These are phyloP conservation scores for Sialia sialis DNA, from an alignment of 2,113 vertebrate genomes.

Conservation along the genomic window DNA sequence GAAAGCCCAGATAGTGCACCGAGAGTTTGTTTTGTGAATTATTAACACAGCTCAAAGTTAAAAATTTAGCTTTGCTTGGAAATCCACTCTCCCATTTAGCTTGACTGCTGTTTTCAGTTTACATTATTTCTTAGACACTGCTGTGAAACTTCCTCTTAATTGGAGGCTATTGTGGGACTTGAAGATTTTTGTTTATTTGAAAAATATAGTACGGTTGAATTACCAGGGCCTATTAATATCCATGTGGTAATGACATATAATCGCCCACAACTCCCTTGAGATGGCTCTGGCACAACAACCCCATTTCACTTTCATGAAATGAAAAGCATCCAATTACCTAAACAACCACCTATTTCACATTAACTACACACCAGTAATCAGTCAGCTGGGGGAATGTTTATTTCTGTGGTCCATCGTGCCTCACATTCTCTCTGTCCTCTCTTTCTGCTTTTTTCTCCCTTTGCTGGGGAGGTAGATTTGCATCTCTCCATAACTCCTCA, in stretches of 20 bases:
- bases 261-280: constrained; percentile 52
- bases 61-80: constrained; percentile 52
- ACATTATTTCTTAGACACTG: constrained; percentile 46
- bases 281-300: constrained; percentile 30
- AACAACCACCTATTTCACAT: constrained; percentile 65
- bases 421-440: constrained; percentile 20
- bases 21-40: constrained; percentile 54
- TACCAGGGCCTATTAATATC: constrained; percentile 59
- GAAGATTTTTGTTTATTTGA: constrained; percentile 67
- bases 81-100: constrained; percentile 41
- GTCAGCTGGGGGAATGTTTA: constrained; percentile 30
- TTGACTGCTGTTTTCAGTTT: constrained; percentile 48
- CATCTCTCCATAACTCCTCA: not conserved
- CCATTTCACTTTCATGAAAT: constrained; percentile 56
- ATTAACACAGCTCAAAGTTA: constrained; percentile 47
- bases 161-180: constrained; percentile 44
- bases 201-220: constrained; percentile 55
- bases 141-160: constrained; percentile 51
- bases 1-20: constrained; percentile 32
- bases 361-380: constrained; percentile 62
- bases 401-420: not conserved
- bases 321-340: constrained; percentile 67
- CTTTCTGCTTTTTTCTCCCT: not conserved
- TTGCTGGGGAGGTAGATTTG: not conserved
- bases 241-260: constrained; percentile 60